Percentiles rank a stretch among this genome's conserved stretches.
Conservation (phyloP, 2,797 vertebrate genomes). For the Peromyscus nudipes region DNA sequence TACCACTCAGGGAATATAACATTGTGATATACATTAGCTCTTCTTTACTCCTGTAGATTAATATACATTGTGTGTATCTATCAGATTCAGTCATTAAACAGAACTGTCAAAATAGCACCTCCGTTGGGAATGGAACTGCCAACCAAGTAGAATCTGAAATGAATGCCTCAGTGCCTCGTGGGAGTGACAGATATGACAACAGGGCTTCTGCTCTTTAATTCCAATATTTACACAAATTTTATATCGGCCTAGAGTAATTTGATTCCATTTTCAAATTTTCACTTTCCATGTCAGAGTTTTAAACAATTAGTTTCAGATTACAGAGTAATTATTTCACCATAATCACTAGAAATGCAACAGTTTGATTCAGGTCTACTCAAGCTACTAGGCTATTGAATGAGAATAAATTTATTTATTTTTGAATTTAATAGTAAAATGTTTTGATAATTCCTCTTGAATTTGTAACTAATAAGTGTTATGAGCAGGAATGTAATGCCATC, state of each 20-base stretch:
- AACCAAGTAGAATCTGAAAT: background rate
- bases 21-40: background rate
- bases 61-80: background rate
- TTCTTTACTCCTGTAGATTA: background rate
- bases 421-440: constrained; percentile 38
- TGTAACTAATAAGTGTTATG: constrained; percentile 77
- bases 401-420: constrained; percentile 63
- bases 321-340: constrained; percentile 58
- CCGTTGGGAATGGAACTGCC: background rate
- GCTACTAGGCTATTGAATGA: constrained; percentile 76
- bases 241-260: background rate
- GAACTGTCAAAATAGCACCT: background rate
- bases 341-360: constrained; percentile 65
- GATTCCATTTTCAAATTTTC: background rate
- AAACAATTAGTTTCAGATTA: constrained; percentile 55
- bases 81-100: background rate
- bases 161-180: background rate
- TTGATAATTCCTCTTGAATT: constrained; percentile 29
- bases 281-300: constrained; percentile 62
- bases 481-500: constrained; percentile 89
- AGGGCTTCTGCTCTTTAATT: background rate
- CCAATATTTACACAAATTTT: background rate
- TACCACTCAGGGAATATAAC: background rate
- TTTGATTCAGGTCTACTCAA: constrained; percentile 72
- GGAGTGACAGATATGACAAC: background rate